Evolutionary conservation across 2,888 invertebrate species (phyloP).

Genomic region (Julus scandinavius): DNA sequence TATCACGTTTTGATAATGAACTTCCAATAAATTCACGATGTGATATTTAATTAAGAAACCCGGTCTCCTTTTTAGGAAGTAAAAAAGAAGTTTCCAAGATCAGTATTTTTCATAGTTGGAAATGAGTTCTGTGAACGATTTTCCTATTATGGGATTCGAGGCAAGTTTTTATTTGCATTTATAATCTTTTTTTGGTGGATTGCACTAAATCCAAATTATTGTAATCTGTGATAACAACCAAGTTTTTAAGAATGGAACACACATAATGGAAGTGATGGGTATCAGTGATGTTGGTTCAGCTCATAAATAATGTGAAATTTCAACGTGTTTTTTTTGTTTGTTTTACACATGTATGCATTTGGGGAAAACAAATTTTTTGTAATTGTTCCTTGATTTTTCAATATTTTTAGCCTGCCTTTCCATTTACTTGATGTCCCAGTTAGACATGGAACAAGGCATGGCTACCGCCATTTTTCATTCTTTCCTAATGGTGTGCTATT

Average conservation of each 20-base stretch:
- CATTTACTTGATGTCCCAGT: conserved; percentile 83
- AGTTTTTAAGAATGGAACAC: too few relatives aligned
- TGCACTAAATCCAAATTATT: too few relatives aligned
- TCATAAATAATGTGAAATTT: too few relatives aligned
- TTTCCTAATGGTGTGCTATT: conserved; percentile 89
- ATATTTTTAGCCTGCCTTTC: conserved; percentile 83
- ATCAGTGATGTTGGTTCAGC: too few relatives aligned
- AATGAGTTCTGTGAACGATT: conserved; percentile 99
- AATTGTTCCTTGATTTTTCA: neutral
- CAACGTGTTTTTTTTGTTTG: too few relatives aligned
- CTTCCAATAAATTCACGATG: too few relatives aligned
- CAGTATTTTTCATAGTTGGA: conserved; percentile 91
- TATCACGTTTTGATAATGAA: too few relatives aligned
- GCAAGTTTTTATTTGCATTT: conserved; percentile 71
- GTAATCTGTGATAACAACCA: too few relatives aligned
- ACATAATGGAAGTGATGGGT: too few relatives aligned
- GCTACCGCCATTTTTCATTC: conserved; percentile 89
- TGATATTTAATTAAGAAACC: too few relatives aligned
- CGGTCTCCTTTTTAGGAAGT: neutral
- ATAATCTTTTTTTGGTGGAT: too few relatives aligned
- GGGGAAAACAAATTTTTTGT: neutral
- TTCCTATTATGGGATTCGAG: conserved; percentile 96
- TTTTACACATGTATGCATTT: too few relatives aligned
- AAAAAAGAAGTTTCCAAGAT: conserved; percentile 76
- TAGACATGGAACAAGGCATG: conserved; percentile 77